Evolutionary conservation across 2,888 invertebrate species (phyloP).

Genomic region (Epirrhoe tristata): DNA sequence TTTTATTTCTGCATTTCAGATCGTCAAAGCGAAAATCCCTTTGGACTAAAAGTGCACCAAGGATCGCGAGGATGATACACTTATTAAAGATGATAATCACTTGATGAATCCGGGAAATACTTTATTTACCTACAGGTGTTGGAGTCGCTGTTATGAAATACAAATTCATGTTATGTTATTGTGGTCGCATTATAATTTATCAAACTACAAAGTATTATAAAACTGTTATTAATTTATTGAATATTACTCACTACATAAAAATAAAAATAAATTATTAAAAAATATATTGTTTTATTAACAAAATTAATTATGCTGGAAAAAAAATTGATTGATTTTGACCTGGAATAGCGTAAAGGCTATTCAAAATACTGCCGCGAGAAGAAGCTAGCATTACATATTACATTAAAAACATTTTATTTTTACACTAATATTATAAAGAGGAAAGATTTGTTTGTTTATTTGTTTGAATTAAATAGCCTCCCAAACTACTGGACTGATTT

Average conservation of each 20-base stretch:
- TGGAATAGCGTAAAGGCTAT: no score
- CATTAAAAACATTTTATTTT: no score
- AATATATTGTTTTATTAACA: conserved; percentile 10
- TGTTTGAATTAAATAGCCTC: no score
- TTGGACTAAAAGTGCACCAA: conserved; percentile 81
- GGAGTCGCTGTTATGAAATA: not conserved
- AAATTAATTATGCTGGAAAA: no score
- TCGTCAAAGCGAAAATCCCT: conserved; percentile 90
- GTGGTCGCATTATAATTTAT: not conserved
- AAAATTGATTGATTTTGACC: no score
- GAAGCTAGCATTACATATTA: no score
- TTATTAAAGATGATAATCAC: not conserved
- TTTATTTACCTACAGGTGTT: not conserved
- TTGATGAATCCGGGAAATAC: not conserved
- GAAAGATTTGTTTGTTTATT: no score
- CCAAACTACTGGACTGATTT: no score
- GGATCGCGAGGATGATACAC: not conserved
- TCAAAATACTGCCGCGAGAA: no score
- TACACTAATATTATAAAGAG: no score
- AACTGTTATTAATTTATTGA: conserved; percentile 11
- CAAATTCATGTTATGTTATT: not conserved
- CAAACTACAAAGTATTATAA: conserved; percentile 3
- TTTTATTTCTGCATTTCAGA: conserved; percentile 81
- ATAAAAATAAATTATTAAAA: conserved; percentile 16
- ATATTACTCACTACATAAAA: conserved; percentile 10